Percentiles rank a stretch among this genome's conserved stretches.
phyloP scores from a whole-genome alignment of 2,113 vertebrate genomes.

The Gymnocephalus cernua region DNA sequence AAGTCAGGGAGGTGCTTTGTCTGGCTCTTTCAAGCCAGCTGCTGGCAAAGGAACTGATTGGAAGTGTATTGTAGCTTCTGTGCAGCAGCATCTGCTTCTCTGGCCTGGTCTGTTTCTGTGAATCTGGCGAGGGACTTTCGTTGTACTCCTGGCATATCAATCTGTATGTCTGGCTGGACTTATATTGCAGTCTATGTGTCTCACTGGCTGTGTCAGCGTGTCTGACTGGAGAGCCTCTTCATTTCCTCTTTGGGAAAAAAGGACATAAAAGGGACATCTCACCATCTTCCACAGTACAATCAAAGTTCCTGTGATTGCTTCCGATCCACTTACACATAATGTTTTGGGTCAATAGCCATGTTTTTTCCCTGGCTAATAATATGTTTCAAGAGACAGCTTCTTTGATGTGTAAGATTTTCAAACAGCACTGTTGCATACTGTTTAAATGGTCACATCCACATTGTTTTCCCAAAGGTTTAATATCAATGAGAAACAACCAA shows the following conservation, averaged over 20 bases:
- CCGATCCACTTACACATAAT: not conserved
- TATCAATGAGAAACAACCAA: not conserved
- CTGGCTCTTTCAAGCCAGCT: slow-evolving; percentile 39
- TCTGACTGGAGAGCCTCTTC: slow-evolving; percentile 59
- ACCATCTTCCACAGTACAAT: not conserved
- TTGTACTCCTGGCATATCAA: slow-evolving; percentile 65
- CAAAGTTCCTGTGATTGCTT: slow-evolving; percentile 20
- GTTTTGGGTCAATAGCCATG: not conserved
- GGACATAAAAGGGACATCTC: slow-evolving; percentile 16
- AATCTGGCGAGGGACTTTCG: slow-evolving; percentile 57
- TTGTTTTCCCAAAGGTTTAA: not conserved
- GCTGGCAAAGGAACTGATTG: slow-evolving; percentile 53
- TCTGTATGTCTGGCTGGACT: slow-evolving; percentile 58
- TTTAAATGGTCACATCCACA: not conserved
- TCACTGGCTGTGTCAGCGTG: slow-evolving; percentile 57
- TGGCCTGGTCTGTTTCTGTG: slow-evolving; percentile 58
- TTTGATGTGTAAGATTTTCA: not conserved
- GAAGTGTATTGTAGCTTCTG: slow-evolving; percentile 62
- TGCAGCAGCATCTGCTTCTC: slow-evolving; percentile 67
- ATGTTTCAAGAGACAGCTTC: not conserved
- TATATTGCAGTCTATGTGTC: slow-evolving; percentile 55
- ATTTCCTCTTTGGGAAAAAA: slow-evolving; percentile 46
- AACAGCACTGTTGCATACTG: not conserved
- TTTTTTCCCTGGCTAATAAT: not conserved
- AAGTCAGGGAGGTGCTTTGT: slow-evolving; percentile 49